Base-by-base conservation (phyloP, 2,113 vertebrate species). In the Corvus moneduloides region DNA sequence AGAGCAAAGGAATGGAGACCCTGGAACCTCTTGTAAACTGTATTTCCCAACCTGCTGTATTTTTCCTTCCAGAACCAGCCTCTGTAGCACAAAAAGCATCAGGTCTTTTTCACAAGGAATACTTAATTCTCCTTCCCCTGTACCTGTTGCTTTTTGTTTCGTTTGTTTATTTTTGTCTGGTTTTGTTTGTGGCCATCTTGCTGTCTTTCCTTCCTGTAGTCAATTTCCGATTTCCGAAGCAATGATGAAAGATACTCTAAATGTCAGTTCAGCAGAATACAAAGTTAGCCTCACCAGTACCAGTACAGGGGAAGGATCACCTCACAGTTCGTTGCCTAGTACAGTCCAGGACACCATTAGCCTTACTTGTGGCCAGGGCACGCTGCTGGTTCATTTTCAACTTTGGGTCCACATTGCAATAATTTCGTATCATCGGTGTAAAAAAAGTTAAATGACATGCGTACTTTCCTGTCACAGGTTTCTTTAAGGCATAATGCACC, bases 391-490 rank as follows among this genome's bases (percentile, higher is more conserved):
- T 77, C 5, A 9, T 7, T 9, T 46, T 51, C 23, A 67, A 1
- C 71, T 48, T 54, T 21, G 16, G 19, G 43, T 41, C 43, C 37
- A 37, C n/a, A 9, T 1, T 52, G n/a, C 48, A 41, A 2, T 52
- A 27, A 62, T 58, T 58, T 48, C 2, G 0, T 59, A 27, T 35
- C 18, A 5, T 46, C 7, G 0, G 10, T 6, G 23, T 66, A 61
- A 30, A 61, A 27, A 49, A 69, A 51, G 22, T 67, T 49, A 62
- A 49, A 52, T 33, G 11, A 32, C 12, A 4, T 11, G 7, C 2
- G 0, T 62, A 14, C 20, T 74, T 78, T 39, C 18, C 39, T n/a
- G 9, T 43, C 58, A 67, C 15, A 18, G 30, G 9, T 82, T 66
- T 92, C 69, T 79, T 74, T 68, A 28, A 54, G 30, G 33, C 16